These are phyloP conservation scores for Oreochromis niloticus DNA, from an alignment of 2,113 vertebrate genomes.

Conservation along the genomic window DNA sequence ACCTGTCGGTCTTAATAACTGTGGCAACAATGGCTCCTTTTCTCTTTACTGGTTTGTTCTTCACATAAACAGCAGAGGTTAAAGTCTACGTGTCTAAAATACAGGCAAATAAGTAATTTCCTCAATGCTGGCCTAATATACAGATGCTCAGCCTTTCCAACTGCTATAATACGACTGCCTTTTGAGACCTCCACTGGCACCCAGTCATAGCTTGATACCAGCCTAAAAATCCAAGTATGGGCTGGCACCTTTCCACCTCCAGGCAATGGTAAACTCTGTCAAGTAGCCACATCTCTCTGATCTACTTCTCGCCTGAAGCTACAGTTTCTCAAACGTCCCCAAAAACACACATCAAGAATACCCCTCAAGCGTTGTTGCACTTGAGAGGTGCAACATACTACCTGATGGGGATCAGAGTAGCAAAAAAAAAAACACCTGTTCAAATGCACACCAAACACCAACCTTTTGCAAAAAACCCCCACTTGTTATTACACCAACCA, in stretches of 20 bases:
- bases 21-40: neutral
- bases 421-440: neutral
- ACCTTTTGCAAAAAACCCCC: neutral
- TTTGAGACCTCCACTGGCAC: neutral
- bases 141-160: slow-evolving; percentile 6
- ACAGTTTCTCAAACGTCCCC: slow-evolving; percentile 13
- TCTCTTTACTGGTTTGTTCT: neutral
- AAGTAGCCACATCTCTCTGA: slow-evolving; percentile 25
- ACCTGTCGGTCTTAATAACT: neutral
- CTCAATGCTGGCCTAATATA: neutral
- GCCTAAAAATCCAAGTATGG: neutral
- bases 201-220: neutral
- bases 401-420: neutral
- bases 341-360: neutral
- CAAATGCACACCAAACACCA: neutral
- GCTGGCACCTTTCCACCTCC: neutral
- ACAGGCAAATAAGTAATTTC: slow-evolving; percentile 22
- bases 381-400: neutral
- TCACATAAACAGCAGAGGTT: neutral
- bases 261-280: slow-evolving; percentile 32
- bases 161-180: neutral
- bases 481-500: neutral
- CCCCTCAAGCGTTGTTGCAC: neutral
- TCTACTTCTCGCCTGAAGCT: slow-evolving; percentile 27
- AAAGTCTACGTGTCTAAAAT: neutral